Conservation (phyloP, 92 coral and sea anemone species). For the Hydrozoanthus gracilis region DNA sequence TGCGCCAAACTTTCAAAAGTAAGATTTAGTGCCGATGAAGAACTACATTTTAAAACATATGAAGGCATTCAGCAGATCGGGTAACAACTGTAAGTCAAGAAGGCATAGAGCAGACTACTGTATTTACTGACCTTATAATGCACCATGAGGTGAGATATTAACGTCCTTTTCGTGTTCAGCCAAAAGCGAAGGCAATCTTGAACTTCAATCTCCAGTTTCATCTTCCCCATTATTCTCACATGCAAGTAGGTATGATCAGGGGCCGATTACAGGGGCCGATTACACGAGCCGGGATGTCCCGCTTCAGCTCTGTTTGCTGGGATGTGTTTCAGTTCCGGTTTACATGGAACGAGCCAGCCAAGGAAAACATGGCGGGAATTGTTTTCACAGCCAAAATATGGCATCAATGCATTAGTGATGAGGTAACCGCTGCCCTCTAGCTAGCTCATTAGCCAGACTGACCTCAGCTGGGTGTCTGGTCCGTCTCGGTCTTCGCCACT, state of each 20-base stretch:
- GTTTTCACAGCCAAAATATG: constrained; percentile 9
- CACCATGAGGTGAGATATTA: constrained; percentile 9
- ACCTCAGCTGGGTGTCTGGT: constrained; percentile 15
- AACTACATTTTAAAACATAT: neutral
- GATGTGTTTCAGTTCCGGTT: too few species aligned
- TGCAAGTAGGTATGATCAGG: constrained; percentile 7
- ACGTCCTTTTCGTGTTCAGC: constrained; percentile 27
- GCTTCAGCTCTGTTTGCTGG: constrained; percentile 20
- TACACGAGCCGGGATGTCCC: constrained; percentile 25
- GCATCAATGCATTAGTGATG: constrained; percentile 6
- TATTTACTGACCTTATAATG: constrained; percentile 19
- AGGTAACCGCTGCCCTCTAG: constrained; percentile 23
- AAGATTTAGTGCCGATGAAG: constrained; percentile 18
- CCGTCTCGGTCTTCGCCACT: constrained; percentile 9
- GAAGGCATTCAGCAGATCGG: constrained; percentile 6
- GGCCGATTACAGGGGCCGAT: neutral
- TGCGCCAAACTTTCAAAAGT: neutral
- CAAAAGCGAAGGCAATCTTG: constrained; percentile 17
- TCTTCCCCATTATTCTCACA: constrained; percentile 12
- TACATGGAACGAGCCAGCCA: constrained; percentile 6
- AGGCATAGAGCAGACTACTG: constrained; percentile 6
- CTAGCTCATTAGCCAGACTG: constrained; percentile 9
- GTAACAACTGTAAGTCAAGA: neutral
- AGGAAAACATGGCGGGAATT: constrained; percentile 11
- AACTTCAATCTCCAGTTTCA: constrained; percentile 18